A percentile compares a stretch with the other conserved stretches of the same genome.
phyloP scores from a whole-genome alignment of 2,888 invertebrate species.

The Lasioglossum malachurum region DNA sequence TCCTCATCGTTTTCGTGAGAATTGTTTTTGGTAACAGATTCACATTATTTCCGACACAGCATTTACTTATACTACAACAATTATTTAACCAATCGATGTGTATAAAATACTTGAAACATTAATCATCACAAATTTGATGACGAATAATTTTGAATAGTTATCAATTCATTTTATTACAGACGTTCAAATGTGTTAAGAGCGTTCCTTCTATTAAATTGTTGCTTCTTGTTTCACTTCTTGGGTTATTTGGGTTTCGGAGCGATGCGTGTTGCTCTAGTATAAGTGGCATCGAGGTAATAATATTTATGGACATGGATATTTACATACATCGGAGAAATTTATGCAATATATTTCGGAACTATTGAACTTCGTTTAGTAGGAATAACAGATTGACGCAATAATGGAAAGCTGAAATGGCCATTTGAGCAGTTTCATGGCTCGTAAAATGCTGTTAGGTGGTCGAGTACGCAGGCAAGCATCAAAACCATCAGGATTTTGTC shows the following conservation, averaged over 20 bases:
- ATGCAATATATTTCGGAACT: not conserved
- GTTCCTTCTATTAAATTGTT: not conserved
- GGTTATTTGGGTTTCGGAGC: not conserved
- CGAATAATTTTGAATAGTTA: not conserved
- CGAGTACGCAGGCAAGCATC: not conserved
- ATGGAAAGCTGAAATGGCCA: not conserved
- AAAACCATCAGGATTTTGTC: not conserved
- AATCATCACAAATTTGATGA: too few relatives aligned
- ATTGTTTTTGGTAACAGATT: not conserved
- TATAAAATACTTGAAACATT: too few relatives aligned
- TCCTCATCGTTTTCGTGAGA: too few relatives aligned
- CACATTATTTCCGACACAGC: not conserved
- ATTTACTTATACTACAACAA: not conserved
- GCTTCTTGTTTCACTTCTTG: not conserved
- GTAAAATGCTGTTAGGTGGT: not conserved
- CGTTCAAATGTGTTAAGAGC: not conserved
- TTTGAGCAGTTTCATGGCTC: not conserved
- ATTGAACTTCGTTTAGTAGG: not conserved
- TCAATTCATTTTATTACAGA: not conserved
- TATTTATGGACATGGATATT: not conserved
- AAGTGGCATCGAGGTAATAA: not conserved
- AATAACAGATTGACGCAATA: not conserved
- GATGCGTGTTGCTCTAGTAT: not conserved
- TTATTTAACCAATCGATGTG: not conserved
- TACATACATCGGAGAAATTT: not conserved